These are phyloP conservation scores for Volucella bombylans DNA, from an alignment of 2,888 invertebrate genomes.

Conservation along the genomic window DNA sequence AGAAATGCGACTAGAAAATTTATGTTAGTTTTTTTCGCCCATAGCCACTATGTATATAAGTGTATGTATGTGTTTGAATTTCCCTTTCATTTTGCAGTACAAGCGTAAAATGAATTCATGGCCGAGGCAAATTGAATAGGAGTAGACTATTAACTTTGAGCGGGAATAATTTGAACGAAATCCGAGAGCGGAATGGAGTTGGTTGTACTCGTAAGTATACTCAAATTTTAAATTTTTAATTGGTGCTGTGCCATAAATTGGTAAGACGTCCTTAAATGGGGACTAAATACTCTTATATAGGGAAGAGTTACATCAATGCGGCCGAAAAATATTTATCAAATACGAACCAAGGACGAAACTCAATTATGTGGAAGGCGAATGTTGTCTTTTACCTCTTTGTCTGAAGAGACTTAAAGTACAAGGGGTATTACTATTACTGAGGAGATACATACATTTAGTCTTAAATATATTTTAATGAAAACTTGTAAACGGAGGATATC, in stretches of 20 bases:
- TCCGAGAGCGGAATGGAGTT: too few species aligned
- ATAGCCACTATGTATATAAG: background rate
- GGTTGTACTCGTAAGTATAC: too few species aligned
- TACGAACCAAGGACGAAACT: background rate
- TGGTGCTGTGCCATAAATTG: background rate
- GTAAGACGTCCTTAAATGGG: background rate
- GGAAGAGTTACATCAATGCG: slow-evolving; percentile 23
- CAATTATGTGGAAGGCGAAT: background rate
- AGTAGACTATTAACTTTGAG: slow-evolving; percentile 38
- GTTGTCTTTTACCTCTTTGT: background rate
- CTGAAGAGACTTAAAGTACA: background rate
- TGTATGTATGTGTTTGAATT: background rate
- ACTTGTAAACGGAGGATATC: too few species aligned
- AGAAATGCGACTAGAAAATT: slow-evolving; percentile 53
- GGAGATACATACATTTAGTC: too few species aligned
- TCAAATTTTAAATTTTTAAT: slow-evolving; percentile 32
- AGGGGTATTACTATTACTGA: too few species aligned
- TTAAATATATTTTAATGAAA: too few species aligned
- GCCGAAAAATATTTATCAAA: slow-evolving; percentile 25
- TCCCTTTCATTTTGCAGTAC: slow-evolving; percentile 42
- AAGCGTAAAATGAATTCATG: slow-evolving; percentile 51
- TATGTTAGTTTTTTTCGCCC: slow-evolving; percentile 52
- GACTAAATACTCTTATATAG: background rate
- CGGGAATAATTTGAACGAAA: background rate
- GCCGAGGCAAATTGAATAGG: slow-evolving; percentile 51